phyloP scores from a whole-genome alignment of 2,797 vertebrate genomes.

The Arctocebus calabarensis region DNA sequence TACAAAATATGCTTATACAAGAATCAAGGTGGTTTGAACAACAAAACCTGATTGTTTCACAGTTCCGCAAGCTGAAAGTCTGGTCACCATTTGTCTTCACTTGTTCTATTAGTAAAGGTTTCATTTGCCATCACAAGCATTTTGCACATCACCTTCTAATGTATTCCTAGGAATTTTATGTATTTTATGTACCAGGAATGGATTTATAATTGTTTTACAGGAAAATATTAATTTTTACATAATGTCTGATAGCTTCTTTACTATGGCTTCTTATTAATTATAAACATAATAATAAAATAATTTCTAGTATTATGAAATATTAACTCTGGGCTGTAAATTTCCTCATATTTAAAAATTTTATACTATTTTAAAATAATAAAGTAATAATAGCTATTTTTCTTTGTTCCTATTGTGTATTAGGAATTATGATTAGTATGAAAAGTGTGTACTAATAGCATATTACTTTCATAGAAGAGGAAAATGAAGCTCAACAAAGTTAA shows the following conservation, averaged over 20 bases:
- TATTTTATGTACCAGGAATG: not conserved
- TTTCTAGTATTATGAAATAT: not conserved
- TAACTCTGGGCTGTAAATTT: not conserved
- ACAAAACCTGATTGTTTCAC: not conserved
- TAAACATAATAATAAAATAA: conserved; percentile 1
- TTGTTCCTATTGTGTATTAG: not conserved
- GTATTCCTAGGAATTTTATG: not conserved
- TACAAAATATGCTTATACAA: not conserved
- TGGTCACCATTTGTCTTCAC: not conserved
- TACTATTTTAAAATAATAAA: conserved; percentile 35
- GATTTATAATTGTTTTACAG: not conserved
- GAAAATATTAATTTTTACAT: not conserved
- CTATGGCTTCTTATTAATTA: not conserved
- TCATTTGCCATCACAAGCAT: not conserved
- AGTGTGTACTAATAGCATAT: not conserved
- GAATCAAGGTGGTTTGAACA: not conserved
- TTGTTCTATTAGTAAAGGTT: not conserved
- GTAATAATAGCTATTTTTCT: not conserved
- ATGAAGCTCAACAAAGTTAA: not conserved
- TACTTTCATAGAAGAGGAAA: not conserved
- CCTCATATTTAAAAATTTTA: conserved; percentile 22
- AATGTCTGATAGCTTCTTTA: not conserved
- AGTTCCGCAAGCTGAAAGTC: not conserved
- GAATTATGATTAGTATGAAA: not conserved
- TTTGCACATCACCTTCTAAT: not conserved